These are phyloP conservation scores for Drosophila trichaetosa DNA, from an alignment of 2,888 invertebrate species.

Conservation along the genomic window DNA sequence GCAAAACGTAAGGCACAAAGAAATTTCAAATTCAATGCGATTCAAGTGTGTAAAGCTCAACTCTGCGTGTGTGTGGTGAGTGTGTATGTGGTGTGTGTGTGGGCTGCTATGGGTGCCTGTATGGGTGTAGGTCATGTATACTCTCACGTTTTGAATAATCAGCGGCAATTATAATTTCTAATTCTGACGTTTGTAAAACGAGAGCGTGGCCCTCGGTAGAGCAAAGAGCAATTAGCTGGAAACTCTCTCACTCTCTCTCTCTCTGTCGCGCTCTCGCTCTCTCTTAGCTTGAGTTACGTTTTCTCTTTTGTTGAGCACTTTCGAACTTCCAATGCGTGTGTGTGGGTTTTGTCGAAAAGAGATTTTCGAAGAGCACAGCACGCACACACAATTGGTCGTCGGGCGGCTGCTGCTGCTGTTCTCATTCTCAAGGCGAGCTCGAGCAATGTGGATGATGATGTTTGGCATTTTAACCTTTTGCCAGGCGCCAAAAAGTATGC, in stretches of 20 bases:
- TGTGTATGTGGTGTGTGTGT: neutral
- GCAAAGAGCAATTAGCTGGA: constrained; percentile 39
- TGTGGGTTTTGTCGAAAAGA: constrained; percentile 23
- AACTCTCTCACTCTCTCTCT: constrained; percentile 60
- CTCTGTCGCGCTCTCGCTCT: constrained; percentile 40
- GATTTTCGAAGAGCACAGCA: constrained; percentile 29
- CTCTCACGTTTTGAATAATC: constrained; percentile 69
- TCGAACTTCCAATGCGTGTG: constrained; percentile 53
- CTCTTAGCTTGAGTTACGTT: constrained; percentile 37
- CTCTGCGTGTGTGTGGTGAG: neutral
- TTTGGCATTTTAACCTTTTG: constrained; percentile 77
- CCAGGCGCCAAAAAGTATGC: constrained; percentile 56
- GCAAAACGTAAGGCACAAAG: constrained; percentile 33
- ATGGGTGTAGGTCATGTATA: constrained; percentile 73
- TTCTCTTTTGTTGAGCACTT: constrained; percentile 29
- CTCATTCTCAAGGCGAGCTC: constrained; percentile 29
- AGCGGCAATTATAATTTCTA: constrained; percentile 78
- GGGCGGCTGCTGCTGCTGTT: constrained; percentile 13
- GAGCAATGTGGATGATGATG: constrained; percentile 51
- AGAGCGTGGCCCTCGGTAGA: constrained; percentile 26
- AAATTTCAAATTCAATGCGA: constrained; percentile 68
- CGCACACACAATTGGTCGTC: constrained; percentile 18
- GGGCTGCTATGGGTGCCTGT: constrained; percentile 14
- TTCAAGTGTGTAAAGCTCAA: constrained; percentile 51
- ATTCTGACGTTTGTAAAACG: constrained; percentile 72